Base-by-base conservation (phyloP, 2,113 vertebrate genomes). In the Anguilla japonica region DNA sequence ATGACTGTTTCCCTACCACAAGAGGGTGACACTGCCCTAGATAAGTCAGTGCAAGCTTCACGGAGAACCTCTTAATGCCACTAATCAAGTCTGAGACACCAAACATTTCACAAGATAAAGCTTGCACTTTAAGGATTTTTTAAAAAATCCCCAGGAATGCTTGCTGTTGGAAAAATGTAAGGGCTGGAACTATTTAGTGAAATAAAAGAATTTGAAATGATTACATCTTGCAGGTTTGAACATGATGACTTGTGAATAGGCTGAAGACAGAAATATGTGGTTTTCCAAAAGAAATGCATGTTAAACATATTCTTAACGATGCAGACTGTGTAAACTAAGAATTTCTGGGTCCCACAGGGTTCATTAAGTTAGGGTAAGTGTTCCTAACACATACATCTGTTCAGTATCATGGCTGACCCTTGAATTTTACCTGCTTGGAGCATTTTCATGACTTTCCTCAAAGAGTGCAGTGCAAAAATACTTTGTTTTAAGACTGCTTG, bases 1-100 rank as follows among this genome's bases (percentile, higher is more conserved):
- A 22, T 67, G 3, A 67, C 60, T 67, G 60, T 26, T 53, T 83
- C 85, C 16, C 81, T 53, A 53, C 63, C 89, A 90, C 82, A 82
- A 89, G 89, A 87, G 82, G 84, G 86, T 83, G 87, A 80, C 14
- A 88, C 22, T 41, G 3, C 22, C n/a, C n/a, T 67, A 53, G 50
- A 5, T n/a, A 57, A 50, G 8, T 46, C 60, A 53, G 26, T 26
- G 22, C 5, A 26, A 67, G 20, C 60, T 67, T 67, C 60, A 4
- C 50, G 1, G 1, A 14, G 50, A 53, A 53, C 50, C 60, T 26
- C 60, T 67, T 53, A 53, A 53, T 53, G 50, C 1, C 13, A 53
- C 1, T 53, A 11, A 53, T 53, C 0, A 53, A 53, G 50, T 53
- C 50, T 53, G 13, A 53, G 0, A 14, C 50, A 53, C 50, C 8